A percentile compares a stretch with the other conserved stretches of the same genome.
Conservation (phyloP, 2,113 vertebrate genomes). For the Callorhinus ursinus region DNA sequence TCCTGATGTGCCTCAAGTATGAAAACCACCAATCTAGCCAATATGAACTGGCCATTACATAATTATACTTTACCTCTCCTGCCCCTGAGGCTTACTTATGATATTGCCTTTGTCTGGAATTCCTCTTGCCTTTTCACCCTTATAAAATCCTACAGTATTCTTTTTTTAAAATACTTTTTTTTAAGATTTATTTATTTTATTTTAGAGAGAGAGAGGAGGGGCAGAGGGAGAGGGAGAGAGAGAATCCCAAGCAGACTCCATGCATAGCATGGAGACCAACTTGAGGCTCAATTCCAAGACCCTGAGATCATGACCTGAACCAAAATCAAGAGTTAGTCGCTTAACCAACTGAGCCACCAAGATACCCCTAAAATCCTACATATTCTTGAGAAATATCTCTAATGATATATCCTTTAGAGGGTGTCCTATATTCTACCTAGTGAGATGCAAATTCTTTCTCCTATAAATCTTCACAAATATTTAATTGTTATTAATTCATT, state of each 20-base stretch:
- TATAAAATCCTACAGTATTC: slow-evolving; percentile 2
- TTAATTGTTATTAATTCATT: neutral
- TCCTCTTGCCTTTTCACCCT: neutral
- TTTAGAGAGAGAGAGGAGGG: neutral
- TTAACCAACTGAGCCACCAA: neutral
- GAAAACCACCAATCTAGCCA: neutral
- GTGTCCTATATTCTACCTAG: neutral
- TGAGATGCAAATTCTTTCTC: slow-evolving; percentile 3
- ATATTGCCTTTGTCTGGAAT: neutral
- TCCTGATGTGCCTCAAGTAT: neutral
- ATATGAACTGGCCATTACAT: neutral
- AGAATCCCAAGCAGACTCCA: neutral
- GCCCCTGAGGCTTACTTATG: neutral
- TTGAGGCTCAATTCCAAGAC: neutral
- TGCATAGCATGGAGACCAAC: neutral
- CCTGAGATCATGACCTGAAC: neutral
- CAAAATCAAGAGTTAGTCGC: neutral
- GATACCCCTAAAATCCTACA: neutral
- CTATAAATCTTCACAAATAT: slow-evolving; percentile 36
- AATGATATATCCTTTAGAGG: slow-evolving; percentile 4
- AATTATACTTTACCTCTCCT: neutral
- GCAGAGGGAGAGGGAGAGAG: neutral
- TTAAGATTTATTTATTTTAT: neutral
- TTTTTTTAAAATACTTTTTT: neutral
- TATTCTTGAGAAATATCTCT: slow-evolving; percentile 35